These are phyloP conservation scores for Cryptoprocta ferox DNA, from an alignment of 2,797 vertebrate genomes.

Conservation along the genomic window DNA sequence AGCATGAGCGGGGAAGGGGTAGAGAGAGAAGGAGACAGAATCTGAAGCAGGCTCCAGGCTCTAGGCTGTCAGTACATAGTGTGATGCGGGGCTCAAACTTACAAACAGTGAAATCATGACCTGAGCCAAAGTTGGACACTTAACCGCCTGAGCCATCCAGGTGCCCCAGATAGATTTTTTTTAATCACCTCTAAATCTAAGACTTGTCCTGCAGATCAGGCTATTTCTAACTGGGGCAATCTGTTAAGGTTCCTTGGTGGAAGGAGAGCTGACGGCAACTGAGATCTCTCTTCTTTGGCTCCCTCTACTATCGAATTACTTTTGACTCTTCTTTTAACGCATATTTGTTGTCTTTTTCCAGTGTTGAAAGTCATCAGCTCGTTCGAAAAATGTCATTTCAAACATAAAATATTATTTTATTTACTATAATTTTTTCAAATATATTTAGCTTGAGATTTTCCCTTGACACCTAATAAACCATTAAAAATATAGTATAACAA, in stretches of 20 bases:
- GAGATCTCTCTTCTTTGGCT: neutral
- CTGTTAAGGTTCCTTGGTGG: neutral
- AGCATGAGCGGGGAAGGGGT: fast-evolving
- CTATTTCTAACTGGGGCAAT: neutral
- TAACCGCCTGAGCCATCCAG: too few relatives aligned
- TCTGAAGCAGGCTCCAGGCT: too few relatives aligned
- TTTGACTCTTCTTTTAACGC: neutral
- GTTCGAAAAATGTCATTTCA: neutral
- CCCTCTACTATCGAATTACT: neutral
- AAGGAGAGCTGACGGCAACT: neutral
- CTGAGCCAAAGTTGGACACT: too few relatives aligned
- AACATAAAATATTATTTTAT: neutral
- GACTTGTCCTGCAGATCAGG: neutral
- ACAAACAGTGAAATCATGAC: too few relatives aligned
- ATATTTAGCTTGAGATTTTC: neutral
- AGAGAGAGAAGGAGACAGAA: too few relatives aligned
- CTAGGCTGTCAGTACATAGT: too few relatives aligned
- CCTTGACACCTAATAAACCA: neutral
- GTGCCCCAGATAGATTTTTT: neutral
- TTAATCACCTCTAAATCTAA: neutral
- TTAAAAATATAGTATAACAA: neutral
- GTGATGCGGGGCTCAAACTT: too few relatives aligned
- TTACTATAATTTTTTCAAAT: neutral
- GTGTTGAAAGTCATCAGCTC: neutral
- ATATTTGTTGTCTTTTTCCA: neutral